Evolutionary conservation across 2,113 vertebrate genomes (phyloP), one percentile per base, ranked within the genome.

Genomic region (Jacana jacana): DNA sequence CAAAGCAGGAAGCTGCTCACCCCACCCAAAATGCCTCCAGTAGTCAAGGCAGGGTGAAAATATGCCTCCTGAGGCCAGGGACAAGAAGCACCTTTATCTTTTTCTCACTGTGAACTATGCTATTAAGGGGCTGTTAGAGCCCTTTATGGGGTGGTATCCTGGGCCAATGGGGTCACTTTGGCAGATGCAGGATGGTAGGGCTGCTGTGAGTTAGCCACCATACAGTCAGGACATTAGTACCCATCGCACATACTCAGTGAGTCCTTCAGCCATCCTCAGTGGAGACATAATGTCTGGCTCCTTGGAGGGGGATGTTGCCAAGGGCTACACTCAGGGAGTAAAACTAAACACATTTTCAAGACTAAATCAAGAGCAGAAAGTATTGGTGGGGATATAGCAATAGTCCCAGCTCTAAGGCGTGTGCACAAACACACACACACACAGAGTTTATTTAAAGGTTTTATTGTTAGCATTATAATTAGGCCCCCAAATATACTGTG

Each of bases 81-180:
- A 19, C 8, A 37, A 57, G 68, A 19, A 54, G 35, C 14, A 39
- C 28, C 18, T 79, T 48, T 37, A 35, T 14, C 17, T 61, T 39
- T 44, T 27, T 46, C 65, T 79, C 18, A 0, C 15, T 3, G 1
- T 1, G 24, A 33, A 4, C 0, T 1, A 10, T 0, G 0, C 44
- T 42, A 4, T 31, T 19, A 17, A 14, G 63, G 58, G 61, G 31
- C 25, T 60, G 27, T 9, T 31, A 9, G 40, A 82, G 39, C 25
- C 71, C 25, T 51, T 22, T 10, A 4, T 4, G 68, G 31, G 11
- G 3, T 10, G 64, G 20, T 31, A 48, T 13, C 11, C n/a, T 9
- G 58, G 39, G 39, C 27, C 1, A 11, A 8, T 2, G 9, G 60
- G 37, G n/a, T 25, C 16, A 27, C 39, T 46, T 39, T 2, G 10